These are phyloP conservation scores for Pangasius larnaudii DNA, from an alignment of 2,797 vertebrate species.

Conservation along the genomic window DNA sequence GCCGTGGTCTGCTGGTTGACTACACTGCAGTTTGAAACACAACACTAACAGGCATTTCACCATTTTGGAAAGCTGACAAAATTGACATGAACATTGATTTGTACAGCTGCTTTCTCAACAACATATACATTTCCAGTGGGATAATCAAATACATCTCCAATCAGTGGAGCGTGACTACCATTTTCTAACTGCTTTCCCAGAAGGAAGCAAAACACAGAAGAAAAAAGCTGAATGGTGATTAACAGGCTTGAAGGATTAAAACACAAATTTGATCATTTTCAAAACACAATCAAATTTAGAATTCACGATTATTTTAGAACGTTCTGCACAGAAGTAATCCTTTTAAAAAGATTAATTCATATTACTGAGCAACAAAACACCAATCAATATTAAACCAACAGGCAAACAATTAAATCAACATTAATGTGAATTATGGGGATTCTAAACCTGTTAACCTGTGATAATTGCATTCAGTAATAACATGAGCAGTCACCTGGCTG, in stretches of 20 bases:
- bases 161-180: neutral
- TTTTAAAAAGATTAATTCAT: neutral
- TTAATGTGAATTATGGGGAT: slow-evolving; percentile 19
- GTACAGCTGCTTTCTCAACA: neutral
- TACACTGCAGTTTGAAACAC: neutral
- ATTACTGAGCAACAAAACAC: neutral
- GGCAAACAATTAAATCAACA: slow-evolving; percentile 38
- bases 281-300: neutral
- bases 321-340: neutral
- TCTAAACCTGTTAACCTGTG: slow-evolving; percentile 40
- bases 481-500: slow-evolving; percentile 23
- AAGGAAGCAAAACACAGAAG: neutral
- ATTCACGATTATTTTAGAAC: neutral
- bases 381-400: slow-evolving; percentile 17
- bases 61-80: neutral
- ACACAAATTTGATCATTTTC: neutral
- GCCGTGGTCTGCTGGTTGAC: too few relatives aligned
- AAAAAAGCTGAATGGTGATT: neutral
- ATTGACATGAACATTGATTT: neutral
- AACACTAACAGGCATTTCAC: neutral
- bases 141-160: neutral
- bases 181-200: neutral
- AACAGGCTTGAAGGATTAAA: slow-evolving; percentile 1
- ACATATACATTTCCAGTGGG: neutral
- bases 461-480: slow-evolving; percentile 39